Evolutionary conservation across 2,888 invertebrate species (phyloP).

Genomic region (Cryptocephalus moraei): DNA sequence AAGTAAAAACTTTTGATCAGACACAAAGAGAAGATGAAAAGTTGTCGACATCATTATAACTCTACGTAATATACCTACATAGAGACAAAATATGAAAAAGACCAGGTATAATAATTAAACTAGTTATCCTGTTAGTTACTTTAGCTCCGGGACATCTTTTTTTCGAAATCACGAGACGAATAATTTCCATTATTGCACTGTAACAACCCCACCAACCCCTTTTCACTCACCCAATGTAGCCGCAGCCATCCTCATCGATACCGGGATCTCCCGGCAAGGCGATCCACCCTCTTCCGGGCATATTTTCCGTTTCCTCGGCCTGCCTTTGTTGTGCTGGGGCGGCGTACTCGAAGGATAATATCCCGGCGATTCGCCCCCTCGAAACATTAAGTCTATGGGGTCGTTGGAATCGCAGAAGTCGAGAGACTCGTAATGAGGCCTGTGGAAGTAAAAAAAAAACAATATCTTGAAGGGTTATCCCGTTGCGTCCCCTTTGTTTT

Average conservation of each 20-base stretch:
- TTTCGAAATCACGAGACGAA: too few relatives aligned
- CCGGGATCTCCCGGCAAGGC: slow-evolving; percentile 52
- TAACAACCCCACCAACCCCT: too few relatives aligned
- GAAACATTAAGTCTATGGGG: slow-evolving; percentile 47
- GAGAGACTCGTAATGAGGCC: slow-evolving; percentile 60
- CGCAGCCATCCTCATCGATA: slow-evolving; percentile 60
- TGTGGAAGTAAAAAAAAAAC: slow-evolving; percentile 17
- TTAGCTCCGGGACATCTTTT: too few relatives aligned
- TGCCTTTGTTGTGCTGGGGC: slow-evolving; percentile 61
- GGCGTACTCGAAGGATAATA: slow-evolving; percentile 52
- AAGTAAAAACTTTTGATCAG: too few relatives aligned
- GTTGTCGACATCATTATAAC: too few relatives aligned
- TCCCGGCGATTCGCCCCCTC: slow-evolving; percentile 53
- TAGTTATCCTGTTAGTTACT: too few relatives aligned
- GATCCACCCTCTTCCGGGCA: slow-evolving; percentile 38
- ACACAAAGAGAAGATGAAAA: too few relatives aligned
- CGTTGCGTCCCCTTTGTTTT: neutral
- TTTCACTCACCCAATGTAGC: slow-evolving; percentile 53
- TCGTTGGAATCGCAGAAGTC: slow-evolving; percentile 50
- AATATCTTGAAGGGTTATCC: too few relatives aligned
- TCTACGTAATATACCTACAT: too few relatives aligned
- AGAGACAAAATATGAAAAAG: too few relatives aligned
- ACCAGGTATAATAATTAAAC: too few relatives aligned
- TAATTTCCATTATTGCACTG: too few relatives aligned
- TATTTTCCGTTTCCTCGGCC: slow-evolving; percentile 72